Percentiles rank a stretch among this genome's conserved stretches.
These are phyloP conservation scores for Octodon degus DNA, from an alignment of 2,113 vertebrate species.

Conservation along the genomic window DNA sequence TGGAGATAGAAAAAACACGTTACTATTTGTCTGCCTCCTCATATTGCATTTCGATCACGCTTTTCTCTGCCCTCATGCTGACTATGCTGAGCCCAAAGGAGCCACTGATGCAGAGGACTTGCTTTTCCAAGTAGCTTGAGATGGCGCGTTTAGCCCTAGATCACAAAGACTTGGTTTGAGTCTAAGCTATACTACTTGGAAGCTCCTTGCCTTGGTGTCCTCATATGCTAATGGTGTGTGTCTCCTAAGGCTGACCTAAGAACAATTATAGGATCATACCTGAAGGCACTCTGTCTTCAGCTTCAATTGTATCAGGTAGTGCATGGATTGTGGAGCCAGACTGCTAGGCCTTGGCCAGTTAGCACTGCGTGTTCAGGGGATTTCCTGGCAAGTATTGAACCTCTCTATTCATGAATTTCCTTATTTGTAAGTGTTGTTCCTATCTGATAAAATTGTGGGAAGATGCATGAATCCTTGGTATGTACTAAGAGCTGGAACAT, in stretches of 20 bases:
- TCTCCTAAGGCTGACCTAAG: not conserved
- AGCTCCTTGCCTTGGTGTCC: not conserved
- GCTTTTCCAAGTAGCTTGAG: not conserved
- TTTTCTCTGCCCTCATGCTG: not conserved
- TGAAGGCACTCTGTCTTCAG: not conserved
- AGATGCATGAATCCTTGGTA: not conserved
- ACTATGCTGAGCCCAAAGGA: not conserved
- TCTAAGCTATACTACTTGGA: not conserved
- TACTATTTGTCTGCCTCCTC: not conserved
- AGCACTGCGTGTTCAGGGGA: not conserved
- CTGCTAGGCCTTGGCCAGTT: not conserved
- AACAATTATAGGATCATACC: not conserved
- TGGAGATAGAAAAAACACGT: not conserved
- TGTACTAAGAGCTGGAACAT: not conserved
- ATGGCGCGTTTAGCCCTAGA: not conserved
- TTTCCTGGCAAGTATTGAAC: not conserved
- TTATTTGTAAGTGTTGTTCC: not conserved
- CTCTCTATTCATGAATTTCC: not conserved
- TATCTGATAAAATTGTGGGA: not conserved
- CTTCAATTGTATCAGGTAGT: not conserved
- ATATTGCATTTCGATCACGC: not conserved
- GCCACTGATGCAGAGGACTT: not conserved
- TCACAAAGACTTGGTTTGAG: not conserved
- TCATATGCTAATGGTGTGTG: not conserved
- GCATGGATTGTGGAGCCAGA: not conserved